Percentiles rank a stretch among this genome's conserved stretches.
These are phyloP conservation scores for Pogonophryne albipinna DNA, from an alignment of 2,797 vertebrate genomes.

Conservation along the genomic window DNA sequence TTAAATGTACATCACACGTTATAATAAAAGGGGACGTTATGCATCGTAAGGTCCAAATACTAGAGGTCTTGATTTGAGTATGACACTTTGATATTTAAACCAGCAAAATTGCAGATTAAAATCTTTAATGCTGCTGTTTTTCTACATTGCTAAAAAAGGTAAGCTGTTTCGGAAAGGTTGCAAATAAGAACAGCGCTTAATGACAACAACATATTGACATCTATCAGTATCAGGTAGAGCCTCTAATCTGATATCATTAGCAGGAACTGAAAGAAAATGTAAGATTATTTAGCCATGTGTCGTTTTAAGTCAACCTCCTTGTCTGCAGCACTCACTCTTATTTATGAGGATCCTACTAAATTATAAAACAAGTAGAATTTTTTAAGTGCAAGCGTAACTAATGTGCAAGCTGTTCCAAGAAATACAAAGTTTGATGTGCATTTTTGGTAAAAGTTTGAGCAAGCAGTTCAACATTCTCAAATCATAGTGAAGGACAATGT, in stretches of 20 bases:
- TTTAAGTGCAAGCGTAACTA: background rate
- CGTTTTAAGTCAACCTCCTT: background rate
- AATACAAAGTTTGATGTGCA: background rate
- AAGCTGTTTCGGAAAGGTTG: too few species aligned
- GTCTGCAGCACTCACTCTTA: background rate
- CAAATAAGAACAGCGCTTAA: too few species aligned
- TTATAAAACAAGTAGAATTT: conserved; percentile 38
- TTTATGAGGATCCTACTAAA: conserved; percentile 26
- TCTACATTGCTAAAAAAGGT: too few species aligned
- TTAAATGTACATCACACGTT: background rate
- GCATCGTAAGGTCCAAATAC: background rate
- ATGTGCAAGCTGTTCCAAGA: conserved; percentile 3
- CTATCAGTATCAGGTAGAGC: background rate
- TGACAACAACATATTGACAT: background rate
- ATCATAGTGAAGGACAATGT: conserved; percentile 32
- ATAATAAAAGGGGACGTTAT: too few species aligned
- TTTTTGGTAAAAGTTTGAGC: conserved; percentile 5
- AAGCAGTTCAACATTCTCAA: background rate
- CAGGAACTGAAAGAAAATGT: background rate
- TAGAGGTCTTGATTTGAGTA: background rate
- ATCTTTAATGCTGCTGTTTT: background rate
- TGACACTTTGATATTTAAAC: background rate
- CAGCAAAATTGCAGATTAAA: background rate
- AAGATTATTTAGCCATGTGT: background rate
- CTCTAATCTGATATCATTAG: background rate